phyloP scores from a whole-genome alignment of 2,113 vertebrate species.

The Sylvia atricapilla region DNA sequence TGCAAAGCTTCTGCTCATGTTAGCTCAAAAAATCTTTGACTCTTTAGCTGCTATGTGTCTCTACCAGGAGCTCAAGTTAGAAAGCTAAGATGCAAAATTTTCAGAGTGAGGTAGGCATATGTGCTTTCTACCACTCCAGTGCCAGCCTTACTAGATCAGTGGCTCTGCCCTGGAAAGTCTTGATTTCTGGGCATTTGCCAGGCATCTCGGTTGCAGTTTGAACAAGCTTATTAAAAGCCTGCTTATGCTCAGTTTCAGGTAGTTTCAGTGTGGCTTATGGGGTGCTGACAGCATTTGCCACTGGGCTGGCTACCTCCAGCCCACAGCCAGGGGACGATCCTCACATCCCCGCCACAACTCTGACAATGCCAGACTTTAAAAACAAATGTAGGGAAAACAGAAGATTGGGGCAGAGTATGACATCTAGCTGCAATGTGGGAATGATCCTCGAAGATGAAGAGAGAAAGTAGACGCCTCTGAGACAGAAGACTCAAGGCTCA shows the following conservation, averaged over 20 bases:
- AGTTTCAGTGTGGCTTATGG: not conserved
- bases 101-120: accelerated
- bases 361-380: not conserved
- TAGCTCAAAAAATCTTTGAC: not conserved
- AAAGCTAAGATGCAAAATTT: not conserved
- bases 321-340: not conserved
- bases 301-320: not conserved
- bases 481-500: not conserved
- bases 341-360: not conserved
- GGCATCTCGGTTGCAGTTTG: not conserved
- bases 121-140: not conserved
- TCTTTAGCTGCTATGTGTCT: not conserved
- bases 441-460: not conserved
- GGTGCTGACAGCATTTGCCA: not conserved
- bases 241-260: accelerated
- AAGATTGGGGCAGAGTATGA: not conserved
- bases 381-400: accelerated
- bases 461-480: not conserved
- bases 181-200: not conserved
- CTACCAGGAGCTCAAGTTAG: not conserved
- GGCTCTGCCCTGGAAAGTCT: not conserved
- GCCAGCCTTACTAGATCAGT: not conserved
- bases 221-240: not conserved
- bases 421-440: not conserved
- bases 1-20: not conserved